Evolutionary conservation across 2,113 vertebrate genomes (phyloP).

Genomic region (Chaetops frenatus): DNA sequence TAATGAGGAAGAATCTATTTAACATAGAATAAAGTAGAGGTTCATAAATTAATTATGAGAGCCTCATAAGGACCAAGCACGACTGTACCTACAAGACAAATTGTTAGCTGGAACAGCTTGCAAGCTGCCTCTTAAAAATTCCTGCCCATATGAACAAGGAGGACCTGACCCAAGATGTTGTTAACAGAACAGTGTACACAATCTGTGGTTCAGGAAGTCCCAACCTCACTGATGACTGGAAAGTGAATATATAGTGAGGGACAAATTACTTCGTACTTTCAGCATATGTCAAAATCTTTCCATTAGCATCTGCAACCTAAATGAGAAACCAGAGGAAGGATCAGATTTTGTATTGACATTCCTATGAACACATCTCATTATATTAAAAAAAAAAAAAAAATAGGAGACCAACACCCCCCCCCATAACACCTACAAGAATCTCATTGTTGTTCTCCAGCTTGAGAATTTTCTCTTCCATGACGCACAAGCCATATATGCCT

Average conservation of each 20-base stretch:
- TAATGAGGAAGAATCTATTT: constrained; percentile 25
- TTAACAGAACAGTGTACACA: not conserved
- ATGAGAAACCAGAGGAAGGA: not conserved
- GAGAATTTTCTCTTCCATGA: not conserved
- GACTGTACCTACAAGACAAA: not conserved
- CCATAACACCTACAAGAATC: not conserved
- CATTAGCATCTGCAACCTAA: rapidly evolving
- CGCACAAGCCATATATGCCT: not conserved
- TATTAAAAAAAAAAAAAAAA: not conserved
- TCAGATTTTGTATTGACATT: not conserved
- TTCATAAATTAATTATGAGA: constrained; percentile 24
- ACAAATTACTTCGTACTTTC: not conserved
- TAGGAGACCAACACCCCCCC: rapidly evolving
- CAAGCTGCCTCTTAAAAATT: not conserved
- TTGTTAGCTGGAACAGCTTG: not conserved
- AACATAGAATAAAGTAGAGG: not conserved
- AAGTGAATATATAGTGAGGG: not conserved
- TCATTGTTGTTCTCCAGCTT: not conserved
- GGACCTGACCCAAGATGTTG: not conserved
- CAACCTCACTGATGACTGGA: not conserved
- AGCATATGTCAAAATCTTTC: not conserved
- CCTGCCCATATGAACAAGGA: not conserved
- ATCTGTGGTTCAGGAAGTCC: not conserved
- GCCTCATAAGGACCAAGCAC: not conserved
- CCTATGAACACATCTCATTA: rapidly evolving